phyloP scores from a whole-genome alignment of 2,888 invertebrate genomes.

The Cancer borealis region DNA sequence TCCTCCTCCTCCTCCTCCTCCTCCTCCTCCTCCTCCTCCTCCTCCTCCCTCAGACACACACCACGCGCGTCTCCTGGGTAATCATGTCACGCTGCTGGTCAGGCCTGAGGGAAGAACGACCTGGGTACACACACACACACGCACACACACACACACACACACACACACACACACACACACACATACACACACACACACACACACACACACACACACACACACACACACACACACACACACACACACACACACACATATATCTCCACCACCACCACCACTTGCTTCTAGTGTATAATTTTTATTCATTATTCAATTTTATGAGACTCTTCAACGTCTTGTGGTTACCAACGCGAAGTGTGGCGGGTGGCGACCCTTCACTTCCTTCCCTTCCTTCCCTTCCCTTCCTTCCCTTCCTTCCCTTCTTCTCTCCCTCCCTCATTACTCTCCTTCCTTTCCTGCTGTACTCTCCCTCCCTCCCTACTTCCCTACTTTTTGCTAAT shows the following conservation, averaged over 20 bases:
- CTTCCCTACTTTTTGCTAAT: not conserved
- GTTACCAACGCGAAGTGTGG: constrained; percentile 50
- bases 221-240: constrained; percentile 46
- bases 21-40: not conserved
- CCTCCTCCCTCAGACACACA: not conserved
- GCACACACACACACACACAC: constrained; percentile 48
- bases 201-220: constrained; percentile 49
- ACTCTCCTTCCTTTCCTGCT: not conserved
- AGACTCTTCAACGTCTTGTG: constrained; percentile 55
- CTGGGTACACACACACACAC: constrained; percentile 48
- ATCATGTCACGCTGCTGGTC: constrained; percentile 33
- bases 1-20: not conserved
- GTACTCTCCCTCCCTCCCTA: no score
- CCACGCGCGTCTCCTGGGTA: constrained; percentile 34
- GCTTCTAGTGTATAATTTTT: constrained; percentile 53
- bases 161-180: constrained; percentile 49
- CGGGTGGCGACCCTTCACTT: not conserved
- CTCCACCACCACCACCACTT: constrained; percentile 10
- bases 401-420: not conserved
- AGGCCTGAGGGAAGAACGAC: constrained; percentile 23
- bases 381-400: not conserved
- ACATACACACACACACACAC: constrained; percentile 52
- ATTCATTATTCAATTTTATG: constrained; percentile 67
- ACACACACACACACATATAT: constrained; percentile 50
- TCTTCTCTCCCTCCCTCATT: not conserved